phyloP scores from a whole-genome alignment of 2,797 vertebrate genomes.

The Platyrinchus mystaceus region DNA sequence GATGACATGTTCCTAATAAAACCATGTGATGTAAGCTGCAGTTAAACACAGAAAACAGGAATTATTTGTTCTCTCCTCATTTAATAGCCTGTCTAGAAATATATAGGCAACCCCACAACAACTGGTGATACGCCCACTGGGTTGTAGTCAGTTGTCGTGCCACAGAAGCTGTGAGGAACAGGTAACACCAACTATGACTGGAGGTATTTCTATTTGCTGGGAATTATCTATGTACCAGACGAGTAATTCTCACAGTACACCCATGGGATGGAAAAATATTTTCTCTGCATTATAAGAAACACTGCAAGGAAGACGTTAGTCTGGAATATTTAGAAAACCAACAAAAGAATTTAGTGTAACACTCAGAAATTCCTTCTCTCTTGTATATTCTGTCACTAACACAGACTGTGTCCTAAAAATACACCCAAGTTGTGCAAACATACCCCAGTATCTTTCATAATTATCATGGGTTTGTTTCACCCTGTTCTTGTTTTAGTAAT shows the following conservation, averaged over 20 bases:
- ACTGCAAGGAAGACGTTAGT: not conserved
- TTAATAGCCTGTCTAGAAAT: not conserved
- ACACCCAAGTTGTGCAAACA: not conserved
- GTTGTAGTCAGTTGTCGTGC: not conserved
- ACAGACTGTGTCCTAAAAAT: not conserved
- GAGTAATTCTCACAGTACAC: not conserved
- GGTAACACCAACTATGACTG: not conserved
- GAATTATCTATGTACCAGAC: not conserved
- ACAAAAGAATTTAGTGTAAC: not conserved
- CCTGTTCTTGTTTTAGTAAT: not conserved
- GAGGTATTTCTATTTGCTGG: not conserved
- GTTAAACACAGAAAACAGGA: not conserved
- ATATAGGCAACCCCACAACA: not conserved
- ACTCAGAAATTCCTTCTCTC: not conserved
- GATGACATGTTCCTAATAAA: not conserved
- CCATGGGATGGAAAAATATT: not conserved
- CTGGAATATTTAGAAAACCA: not conserved
- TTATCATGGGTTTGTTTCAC: conserved; percentile 8
- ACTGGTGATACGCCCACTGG: not conserved
- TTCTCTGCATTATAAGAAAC: not conserved
- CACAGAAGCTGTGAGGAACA: not conserved
- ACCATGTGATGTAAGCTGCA: not conserved
- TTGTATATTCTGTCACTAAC: not conserved
- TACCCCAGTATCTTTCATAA: not conserved
- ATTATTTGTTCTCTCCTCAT: not conserved